phyloP scores from a whole-genome alignment of 2,113 vertebrate genomes.

The Polyodon spathula region DNA sequence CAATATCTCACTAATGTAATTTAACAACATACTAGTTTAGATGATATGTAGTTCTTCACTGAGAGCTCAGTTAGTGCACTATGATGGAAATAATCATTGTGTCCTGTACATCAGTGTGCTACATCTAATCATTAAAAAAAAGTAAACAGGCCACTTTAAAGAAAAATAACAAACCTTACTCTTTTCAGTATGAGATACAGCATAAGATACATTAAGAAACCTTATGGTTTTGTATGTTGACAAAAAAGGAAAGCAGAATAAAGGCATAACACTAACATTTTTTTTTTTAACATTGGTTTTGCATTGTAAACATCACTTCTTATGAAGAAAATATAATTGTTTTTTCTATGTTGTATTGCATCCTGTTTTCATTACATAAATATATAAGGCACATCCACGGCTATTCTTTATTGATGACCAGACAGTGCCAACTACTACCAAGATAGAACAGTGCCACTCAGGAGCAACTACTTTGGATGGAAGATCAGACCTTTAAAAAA shows the following conservation, averaged over 20 bases:
- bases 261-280: slow-evolving; percentile 39
- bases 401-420: slow-evolving; percentile 25
- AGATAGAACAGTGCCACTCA: slow-evolving; percentile 24
- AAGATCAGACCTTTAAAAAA: background rate
- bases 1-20: background rate
- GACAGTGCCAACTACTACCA: slow-evolving; percentile 28
- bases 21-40: background rate
- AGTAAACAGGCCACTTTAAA: background rate
- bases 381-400: slow-evolving; percentile 57
- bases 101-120: background rate
- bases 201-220: no score
- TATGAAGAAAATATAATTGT: slow-evolving; percentile 47
- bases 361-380: slow-evolving; percentile 26
- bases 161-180: no score
- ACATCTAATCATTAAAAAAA: background rate
- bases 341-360: slow-evolving; percentile 44
- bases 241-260: slow-evolving; percentile 28
- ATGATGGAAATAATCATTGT: background rate
- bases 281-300: no score
- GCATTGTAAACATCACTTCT: slow-evolving; percentile 31
- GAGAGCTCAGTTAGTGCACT: background rate
- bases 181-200: no score
- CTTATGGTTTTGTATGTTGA: no score
- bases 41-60: no score
- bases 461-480: background rate